Evolutionary conservation across 2,113 vertebrate genomes (phyloP).

Genomic region (Neofelis nebulosa): DNA sequence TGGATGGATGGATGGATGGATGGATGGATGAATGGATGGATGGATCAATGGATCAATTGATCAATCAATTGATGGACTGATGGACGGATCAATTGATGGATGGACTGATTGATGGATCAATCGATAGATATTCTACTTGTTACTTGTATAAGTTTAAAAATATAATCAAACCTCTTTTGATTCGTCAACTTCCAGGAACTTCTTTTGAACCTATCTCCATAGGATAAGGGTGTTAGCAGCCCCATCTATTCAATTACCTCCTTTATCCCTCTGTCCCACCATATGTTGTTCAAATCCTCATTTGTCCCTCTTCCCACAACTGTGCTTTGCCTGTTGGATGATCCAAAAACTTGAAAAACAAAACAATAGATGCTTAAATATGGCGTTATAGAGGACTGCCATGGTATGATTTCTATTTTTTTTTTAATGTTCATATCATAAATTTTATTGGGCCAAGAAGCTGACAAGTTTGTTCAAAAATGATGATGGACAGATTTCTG

Average conservation of each 20-base stretch:
- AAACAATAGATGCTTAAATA: neutral
- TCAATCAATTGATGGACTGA: neutral
- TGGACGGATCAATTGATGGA: neutral
- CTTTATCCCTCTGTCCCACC: neutral
- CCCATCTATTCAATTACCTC: neutral
- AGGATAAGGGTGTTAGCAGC: neutral
- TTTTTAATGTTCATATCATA: neutral
- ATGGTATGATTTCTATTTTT: neutral
- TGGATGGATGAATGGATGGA: neutral
- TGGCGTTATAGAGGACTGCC: neutral
- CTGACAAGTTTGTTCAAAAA: conserved; percentile 44
- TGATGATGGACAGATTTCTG: conserved; percentile 22
- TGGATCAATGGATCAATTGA: neutral
- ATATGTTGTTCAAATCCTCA: neutral
- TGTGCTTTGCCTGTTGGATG: neutral
- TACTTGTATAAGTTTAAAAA: neutral
- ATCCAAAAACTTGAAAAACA: neutral
- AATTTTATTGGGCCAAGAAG: conserved; percentile 57
- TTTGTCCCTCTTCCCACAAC: neutral
- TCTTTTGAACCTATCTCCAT: neutral
- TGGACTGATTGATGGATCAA: neutral
- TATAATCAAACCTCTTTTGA: neutral
- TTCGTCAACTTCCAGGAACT: neutral
- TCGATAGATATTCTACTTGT: neutral
- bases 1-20: neutral